Base-by-base conservation (phyloP, 2,888 invertebrate genomes). In the Napeogenes inachia region DNA sequence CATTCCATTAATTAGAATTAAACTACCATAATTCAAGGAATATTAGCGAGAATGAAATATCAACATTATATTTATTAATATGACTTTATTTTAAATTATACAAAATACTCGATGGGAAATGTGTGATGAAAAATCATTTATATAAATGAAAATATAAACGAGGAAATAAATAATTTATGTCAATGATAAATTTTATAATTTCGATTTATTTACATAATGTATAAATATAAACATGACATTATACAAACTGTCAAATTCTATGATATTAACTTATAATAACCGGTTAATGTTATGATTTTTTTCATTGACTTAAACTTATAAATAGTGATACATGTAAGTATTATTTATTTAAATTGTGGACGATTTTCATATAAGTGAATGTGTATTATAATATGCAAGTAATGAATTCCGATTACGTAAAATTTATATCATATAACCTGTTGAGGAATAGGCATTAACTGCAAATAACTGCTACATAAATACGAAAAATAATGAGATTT, bases 1-100 rank as follows among this genome's bases (percentile, higher is more conserved):
- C n/a, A 21, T 50, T 21, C 8, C 6, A 21, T 50, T 50, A 50
- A 4, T 5, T 13, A 5, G 21, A 47, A 50, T 13, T 21, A 2
- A 35, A 35, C 2, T 35, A 35, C 6, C 35, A 35, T 12, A 42
- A 42, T 42, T 42, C 10, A 2, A 42, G 42, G 42, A 10, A 42
- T 3, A 42, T 12, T 12, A 21, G 21, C 47, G 8, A 47, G 10
- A 50, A 21, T 50, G 12, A 50, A 50, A 30, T 50, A 50, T 30
- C 21, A 30, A n/a, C 8, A 50, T 50, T 30, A 50, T 50, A 50
- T 62, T 62, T 59, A 57, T 59, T 62, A 67, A 68, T 71, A 69
- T 71, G 68, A 73, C 70, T 75, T 75, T 75, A 74, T 75, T 75
- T 70, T 70, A 75, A 75, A 75, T 73, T 70, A 75, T 75, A 75